A percentile compares a stretch with the other conserved stretches of the same genome.
These are phyloP conservation scores for Eptatretus atami DNA, from an alignment of 2,797 vertebrate species.

Conservation along the genomic window DNA sequence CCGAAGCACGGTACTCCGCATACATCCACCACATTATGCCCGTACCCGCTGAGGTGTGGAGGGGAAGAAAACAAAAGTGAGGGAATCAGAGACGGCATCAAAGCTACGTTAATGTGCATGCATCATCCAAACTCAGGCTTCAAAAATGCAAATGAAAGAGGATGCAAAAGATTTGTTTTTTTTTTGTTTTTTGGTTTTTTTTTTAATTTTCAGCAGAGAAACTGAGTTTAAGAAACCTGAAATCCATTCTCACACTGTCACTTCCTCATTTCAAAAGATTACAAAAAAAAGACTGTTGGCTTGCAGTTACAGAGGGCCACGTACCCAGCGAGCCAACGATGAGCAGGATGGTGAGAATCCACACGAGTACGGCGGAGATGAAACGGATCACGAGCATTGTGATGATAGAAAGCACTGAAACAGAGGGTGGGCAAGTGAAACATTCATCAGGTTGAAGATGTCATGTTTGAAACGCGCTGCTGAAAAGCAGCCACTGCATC, in stretches of 20 bases:
- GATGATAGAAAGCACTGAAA: slow-evolving; percentile 65
- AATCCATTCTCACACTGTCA: too few species aligned
- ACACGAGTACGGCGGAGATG: slow-evolving; percentile 74
- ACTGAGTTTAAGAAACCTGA: too few species aligned
- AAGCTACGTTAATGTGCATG: background rate
- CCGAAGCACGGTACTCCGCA: slow-evolving; percentile 35
- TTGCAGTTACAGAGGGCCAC: slow-evolving; percentile 9
- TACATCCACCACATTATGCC: slow-evolving; percentile 87
- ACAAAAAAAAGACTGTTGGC: too few species aligned
- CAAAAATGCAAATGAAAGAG: background rate
- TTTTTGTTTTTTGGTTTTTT: too few species aligned
- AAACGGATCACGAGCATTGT: slow-evolving; percentile 88
- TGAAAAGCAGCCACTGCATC: too few species aligned
- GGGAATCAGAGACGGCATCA: background rate
- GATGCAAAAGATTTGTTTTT: background rate
- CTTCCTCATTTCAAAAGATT: too few species aligned
- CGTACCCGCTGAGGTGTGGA: slow-evolving; percentile 31
- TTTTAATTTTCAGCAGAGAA: too few species aligned
- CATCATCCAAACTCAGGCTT: background rate
- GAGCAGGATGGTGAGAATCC: slow-evolving; percentile 65
- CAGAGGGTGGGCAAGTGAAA: slow-evolving; percentile 7
- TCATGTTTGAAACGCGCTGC: too few species aligned
- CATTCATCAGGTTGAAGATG: too few species aligned
- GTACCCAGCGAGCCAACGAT: slow-evolving; percentile 73
- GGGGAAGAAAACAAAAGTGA: background rate